Evolutionary conservation across 1,140 invertebrate species (phyloP).

Genomic region (Leptopilina boulardi): DNA sequence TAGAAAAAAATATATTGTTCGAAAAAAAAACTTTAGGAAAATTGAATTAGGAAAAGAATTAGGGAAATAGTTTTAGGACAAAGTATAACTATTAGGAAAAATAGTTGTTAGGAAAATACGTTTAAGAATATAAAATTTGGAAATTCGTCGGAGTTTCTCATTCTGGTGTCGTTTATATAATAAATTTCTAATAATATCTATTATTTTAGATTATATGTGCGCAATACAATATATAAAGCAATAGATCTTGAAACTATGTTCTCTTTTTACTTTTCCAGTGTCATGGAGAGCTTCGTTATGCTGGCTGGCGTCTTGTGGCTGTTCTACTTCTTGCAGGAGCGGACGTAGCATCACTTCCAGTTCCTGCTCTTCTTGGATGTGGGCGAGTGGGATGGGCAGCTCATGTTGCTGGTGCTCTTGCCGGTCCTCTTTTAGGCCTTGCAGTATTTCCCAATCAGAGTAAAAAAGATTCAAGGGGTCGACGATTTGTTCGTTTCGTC

Average conservation of each 20-base stretch:
- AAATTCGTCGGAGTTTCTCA: too few relatives aligned
- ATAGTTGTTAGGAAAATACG: too few relatives aligned
- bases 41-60: background rate
- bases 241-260: background rate
- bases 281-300: slow-evolving; percentile 78
- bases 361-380: slow-evolving; percentile 69
- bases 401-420: slow-evolving; percentile 86
- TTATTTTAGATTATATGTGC: too few relatives aligned
- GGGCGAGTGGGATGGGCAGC: slow-evolving; percentile 85
- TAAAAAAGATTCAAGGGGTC: slow-evolving; percentile 69
- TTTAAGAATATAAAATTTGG: too few relatives aligned
- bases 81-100: too few relatives aligned
- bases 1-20: background rate
- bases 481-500: slow-evolving; percentile 69
- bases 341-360: slow-evolving; percentile 76
- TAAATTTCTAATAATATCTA: too few relatives aligned
- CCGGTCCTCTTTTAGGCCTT: slow-evolving; percentile 88
- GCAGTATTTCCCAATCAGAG: slow-evolving; percentile 80
- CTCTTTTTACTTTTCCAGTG: slow-evolving; percentile 73
- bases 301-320: slow-evolving; percentile 76
- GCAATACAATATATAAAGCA: too few relatives aligned
- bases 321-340: slow-evolving; percentile 79
- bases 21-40: background rate
- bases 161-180: too few relatives aligned
- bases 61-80: too few relatives aligned